A percentile compares a stretch with the other conserved stretches of the same genome.
phyloP scores from a whole-genome alignment of 2,797 vertebrate species.

The Caiman crocodilus region DNA sequence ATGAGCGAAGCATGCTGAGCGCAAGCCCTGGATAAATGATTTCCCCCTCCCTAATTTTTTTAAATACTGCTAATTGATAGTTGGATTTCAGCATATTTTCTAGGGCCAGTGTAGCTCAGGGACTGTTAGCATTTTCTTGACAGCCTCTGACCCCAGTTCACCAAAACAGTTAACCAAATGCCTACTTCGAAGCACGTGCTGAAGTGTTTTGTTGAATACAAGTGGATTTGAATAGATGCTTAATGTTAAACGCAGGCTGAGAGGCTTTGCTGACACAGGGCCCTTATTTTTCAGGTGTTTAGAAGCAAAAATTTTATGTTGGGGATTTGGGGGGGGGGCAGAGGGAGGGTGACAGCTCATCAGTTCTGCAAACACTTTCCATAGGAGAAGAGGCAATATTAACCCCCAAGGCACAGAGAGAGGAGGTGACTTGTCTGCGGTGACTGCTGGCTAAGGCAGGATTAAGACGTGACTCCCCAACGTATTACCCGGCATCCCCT shows the following conservation, averaged over 20 bases:
- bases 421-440: not conserved
- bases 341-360: not conserved
- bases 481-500: not conserved
- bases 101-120: not conserved
- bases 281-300: not conserved
- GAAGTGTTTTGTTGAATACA: not conserved
- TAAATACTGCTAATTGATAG: not conserved
- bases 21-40: not conserved
- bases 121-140: not conserved
- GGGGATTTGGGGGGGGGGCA: too few species aligned
- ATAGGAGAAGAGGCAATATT: not conserved
- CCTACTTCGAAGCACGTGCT: not conserved
- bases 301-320: not conserved
- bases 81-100: not conserved
- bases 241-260: not conserved
- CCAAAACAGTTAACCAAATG: not conserved
- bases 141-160: not conserved
- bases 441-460: not conserved
- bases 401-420: not conserved
- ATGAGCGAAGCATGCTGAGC: not conserved
- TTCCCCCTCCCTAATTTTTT: not conserved
- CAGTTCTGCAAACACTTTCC: not conserved
- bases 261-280: not conserved
- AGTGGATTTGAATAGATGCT: not conserved
- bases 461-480: not conserved